Percentiles rank a stretch among this genome's conserved stretches.
Evolutionary conservation across 2,113 vertebrate species (phyloP).

Genomic region (Sclerurus mexicanus): DNA sequence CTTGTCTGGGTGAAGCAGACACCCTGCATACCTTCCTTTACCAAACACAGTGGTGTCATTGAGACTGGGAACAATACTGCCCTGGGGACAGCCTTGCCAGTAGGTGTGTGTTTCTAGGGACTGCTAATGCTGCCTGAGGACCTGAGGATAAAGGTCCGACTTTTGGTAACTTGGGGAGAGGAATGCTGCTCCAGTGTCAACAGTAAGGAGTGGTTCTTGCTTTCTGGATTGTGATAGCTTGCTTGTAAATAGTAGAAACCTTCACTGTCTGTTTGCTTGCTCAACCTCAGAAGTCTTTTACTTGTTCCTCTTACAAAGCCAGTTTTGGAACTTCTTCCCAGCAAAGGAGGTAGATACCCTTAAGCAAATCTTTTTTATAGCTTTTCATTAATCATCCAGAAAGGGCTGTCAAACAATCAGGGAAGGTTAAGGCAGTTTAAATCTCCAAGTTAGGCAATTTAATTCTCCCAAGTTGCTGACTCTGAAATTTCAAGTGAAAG

Average conservation of each 20-base stretch:
- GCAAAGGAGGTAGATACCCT: background rate
- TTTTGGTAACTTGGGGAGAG: background rate
- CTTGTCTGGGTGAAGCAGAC: background rate
- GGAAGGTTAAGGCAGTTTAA: background rate
- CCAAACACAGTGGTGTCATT: background rate
- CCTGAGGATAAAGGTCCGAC: background rate
- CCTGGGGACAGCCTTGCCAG: background rate
- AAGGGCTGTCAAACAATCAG: background rate
- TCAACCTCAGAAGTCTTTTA: background rate
- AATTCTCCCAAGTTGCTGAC: background rate
- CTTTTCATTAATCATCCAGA: slow-evolving; percentile 7
- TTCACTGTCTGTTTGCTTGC: background rate
- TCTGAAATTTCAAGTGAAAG: background rate
- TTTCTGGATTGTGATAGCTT: background rate
- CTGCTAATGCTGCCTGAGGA: background rate
- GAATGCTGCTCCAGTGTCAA: slow-evolving; percentile 29
- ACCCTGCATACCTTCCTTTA: background rate
- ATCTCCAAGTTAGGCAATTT: background rate
- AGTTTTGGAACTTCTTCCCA: background rate
- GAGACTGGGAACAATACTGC: background rate
- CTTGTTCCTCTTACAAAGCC: background rate
- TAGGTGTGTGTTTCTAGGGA: background rate
- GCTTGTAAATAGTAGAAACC: background rate
- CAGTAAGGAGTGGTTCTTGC: background rate
- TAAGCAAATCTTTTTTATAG: background rate